Base-by-base conservation (phyloP, 2,113 vertebrate species). In the Thunnus maccoyii region DNA sequence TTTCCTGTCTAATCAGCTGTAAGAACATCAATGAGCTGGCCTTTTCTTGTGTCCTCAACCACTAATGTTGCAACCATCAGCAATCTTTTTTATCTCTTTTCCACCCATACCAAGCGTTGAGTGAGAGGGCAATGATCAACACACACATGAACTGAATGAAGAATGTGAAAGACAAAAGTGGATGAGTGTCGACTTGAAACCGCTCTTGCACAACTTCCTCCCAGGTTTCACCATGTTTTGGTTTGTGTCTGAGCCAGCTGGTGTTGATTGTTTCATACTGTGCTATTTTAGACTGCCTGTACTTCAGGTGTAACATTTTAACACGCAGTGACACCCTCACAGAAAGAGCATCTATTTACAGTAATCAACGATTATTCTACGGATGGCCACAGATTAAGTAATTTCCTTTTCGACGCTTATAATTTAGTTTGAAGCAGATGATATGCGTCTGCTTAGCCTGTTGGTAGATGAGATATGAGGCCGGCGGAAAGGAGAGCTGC, bases 1-100 rank as follows among this genome's bases (percentile, higher is more conserved):
- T 63, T 84, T 86, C 60, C 60, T 70, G 56, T 69, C 41, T 50
- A 18, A 68, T 64, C 78, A 78, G 67, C 71, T 88, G 50, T 70
- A 17, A 46, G n/a, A 71, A 52, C 46, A 57, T 51, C 51, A 78
- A 3, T 57, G 11, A 66, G 22, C 25, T 60, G 10, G 1, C 75
- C 25, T 66, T 65, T 62, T 32, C 8, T 65, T 58, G 2, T n/a
- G 3, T 74, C 22, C 18, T 20, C 0, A 41, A 25, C 27, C 32
- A 17, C 57, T 61, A 58, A 74, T 27, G 6, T 46, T 63, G 27
- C 55, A 61, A 58, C 55, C 4, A 64, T 32, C 27, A 57, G 9
- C 32, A 25, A 47, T 20, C 10, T 2, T 48, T 58, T 64, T 17
- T 20, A 5, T 71, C 41, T 41, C 3, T n/a, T 16, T 20, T 48